Evolutionary conservation across 1,140 invertebrate species (phyloP).

Genomic region (Microplitis mediator): DNA sequence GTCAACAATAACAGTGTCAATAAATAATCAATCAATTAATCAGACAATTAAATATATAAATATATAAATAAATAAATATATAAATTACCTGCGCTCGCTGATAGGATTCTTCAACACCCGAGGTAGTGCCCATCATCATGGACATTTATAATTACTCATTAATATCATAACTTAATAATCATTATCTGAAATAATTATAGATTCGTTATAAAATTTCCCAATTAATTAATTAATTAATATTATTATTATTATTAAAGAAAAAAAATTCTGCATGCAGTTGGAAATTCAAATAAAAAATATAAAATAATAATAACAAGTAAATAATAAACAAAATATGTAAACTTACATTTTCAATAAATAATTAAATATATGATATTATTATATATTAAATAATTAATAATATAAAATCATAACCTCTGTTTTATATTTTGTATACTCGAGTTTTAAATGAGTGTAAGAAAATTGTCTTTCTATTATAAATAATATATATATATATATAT

Average conservation of each 20-base stretch:
- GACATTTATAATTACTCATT: slow-evolving; percentile 42
- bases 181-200: slow-evolving; percentile 36
- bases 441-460: no score
- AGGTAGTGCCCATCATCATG: slow-evolving; percentile 57
- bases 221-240: background rate
- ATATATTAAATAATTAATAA: no score
- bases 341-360: background rate
- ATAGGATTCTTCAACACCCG: slow-evolving; percentile 57
- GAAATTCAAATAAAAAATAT: no score
- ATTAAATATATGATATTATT: no score
- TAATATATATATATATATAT: no score
- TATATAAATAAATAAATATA: background rate
- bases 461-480: background rate
- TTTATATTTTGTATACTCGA: no score
- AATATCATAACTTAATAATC: slow-evolving; percentile 54
- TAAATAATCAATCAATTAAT: no score
- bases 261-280: background rate
- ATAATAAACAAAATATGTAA: no score
- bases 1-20: background rate
- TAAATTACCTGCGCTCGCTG: slow-evolving; percentile 53
- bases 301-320: no score
- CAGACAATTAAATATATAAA: background rate
- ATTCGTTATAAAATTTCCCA: background rate
- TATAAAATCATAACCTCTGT: slow-evolving; percentile 49
- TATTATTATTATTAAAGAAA: background rate